These are phyloP conservation scores for Procambarus clarkii DNA, from an alignment of 1,140 invertebrate species.

Conservation along the genomic window DNA sequence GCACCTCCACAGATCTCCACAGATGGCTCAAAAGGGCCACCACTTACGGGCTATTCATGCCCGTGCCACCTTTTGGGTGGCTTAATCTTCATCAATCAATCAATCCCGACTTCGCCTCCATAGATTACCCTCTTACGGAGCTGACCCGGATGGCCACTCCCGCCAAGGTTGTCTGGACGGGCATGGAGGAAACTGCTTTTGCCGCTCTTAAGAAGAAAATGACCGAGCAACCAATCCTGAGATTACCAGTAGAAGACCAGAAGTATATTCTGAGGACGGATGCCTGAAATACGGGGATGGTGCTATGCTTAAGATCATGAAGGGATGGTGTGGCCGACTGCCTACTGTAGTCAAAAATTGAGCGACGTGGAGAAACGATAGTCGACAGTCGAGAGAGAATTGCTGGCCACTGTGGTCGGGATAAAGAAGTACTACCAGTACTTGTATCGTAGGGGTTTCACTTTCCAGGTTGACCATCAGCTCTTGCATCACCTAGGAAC, in stretches of 20 bases:
- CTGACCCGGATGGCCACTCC: background rate
- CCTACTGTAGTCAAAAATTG: background rate
- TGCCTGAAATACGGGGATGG: background rate
- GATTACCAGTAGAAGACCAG: background rate
- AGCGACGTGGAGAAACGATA: background rate
- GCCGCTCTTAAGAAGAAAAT: background rate
- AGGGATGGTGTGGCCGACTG: background rate
- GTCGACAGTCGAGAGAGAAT: conserved; percentile 1
- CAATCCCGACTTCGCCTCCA: background rate
- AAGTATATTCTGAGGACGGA: background rate
- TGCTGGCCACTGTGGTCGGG: background rate
- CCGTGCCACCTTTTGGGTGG: no score
- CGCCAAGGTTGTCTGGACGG: background rate
- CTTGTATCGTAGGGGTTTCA: background rate
- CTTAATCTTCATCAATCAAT: no score
- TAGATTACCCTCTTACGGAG: background rate
- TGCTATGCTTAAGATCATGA: background rate
- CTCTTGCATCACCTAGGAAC: background rate
- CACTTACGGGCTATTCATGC: no score
- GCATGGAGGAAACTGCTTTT: background rate
- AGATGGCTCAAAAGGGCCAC: no score
- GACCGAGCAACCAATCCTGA: background rate
- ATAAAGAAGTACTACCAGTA: conserved; percentile 10
- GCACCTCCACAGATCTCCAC: no score
- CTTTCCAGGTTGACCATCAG: background rate